phyloP scores from a whole-genome alignment of 2,113 vertebrate species.

The Sapayoa aenigma region DNA sequence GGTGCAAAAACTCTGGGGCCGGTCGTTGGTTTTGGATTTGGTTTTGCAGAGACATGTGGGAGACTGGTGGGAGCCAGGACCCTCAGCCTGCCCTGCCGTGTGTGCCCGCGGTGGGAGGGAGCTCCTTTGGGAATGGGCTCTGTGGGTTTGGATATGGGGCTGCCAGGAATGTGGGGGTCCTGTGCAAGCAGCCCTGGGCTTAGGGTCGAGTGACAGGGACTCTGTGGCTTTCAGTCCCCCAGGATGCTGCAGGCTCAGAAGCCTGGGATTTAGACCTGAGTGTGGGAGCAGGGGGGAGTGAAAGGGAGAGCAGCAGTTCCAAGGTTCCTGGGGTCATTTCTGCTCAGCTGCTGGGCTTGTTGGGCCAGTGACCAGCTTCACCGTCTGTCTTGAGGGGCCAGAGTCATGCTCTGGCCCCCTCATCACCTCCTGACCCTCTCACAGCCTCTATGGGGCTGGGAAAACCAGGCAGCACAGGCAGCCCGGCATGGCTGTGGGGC shows the following conservation, averaged over 20 bases:
- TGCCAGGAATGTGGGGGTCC: background rate
- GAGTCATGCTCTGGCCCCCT: background rate
- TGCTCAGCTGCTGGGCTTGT: background rate
- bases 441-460: background rate
- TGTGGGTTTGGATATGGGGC: accelerated
- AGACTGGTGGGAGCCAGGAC: background rate
- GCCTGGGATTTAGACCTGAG: background rate
- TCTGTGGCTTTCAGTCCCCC: background rate
- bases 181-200: background rate
- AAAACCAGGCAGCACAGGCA: background rate
- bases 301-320: background rate
- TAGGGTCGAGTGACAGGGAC: background rate
- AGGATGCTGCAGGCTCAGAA: background rate
- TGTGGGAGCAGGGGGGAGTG: accelerated
- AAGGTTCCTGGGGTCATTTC: background rate
- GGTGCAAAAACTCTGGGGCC: background rate
- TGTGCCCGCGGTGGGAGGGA: background rate
- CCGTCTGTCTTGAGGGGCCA: accelerated
- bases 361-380: background rate
- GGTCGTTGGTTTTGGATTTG: background rate
- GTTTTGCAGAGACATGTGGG: background rate
- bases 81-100: background rate
- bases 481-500: background rate
- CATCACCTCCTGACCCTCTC: background rate
- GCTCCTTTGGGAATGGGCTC: background rate